Conservation (phyloP, 1,140 invertebrate genomes). For the Pseudomyrmex gracilis region DNA sequence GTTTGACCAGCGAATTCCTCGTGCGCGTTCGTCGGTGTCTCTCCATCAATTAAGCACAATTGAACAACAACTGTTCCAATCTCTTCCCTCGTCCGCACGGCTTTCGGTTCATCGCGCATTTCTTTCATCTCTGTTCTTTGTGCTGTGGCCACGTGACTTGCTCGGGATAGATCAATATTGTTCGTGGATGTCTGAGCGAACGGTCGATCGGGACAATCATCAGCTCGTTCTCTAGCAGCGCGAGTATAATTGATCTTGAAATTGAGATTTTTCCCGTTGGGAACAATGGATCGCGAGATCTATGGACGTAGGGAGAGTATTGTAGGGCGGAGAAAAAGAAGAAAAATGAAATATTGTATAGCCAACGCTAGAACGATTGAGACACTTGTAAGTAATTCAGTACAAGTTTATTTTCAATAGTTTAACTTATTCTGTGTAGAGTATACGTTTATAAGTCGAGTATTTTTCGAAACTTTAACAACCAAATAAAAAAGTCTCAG, state of each 20-base stretch:
- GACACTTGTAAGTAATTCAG: neutral
- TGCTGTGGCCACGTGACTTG: conserved; percentile 20
- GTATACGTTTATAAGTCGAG: neutral
- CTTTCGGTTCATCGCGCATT: conserved; percentile 49
- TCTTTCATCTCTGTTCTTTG: conserved; percentile 50
- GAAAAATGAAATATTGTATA: neutral
- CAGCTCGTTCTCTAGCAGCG: conserved; percentile 45
- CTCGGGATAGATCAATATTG: conserved; percentile 46
- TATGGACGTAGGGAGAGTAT: conserved; percentile 25
- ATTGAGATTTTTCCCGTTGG: conserved; percentile 20
- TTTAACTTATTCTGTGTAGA: neutral
- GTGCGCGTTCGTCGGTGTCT: conserved; percentile 58
- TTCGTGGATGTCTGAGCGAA: neutral
- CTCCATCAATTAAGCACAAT: conserved; percentile 81
- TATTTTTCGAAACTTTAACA: no score
- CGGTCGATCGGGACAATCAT: conserved; percentile 7
- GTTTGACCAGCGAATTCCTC: conserved; percentile 66
- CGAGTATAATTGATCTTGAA: conserved; percentile 75
- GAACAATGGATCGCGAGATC: conserved; percentile 43
- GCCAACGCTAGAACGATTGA: neutral
- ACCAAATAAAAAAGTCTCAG: no score
- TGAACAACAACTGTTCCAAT: conserved; percentile 79
- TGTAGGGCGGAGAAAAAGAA: neutral
- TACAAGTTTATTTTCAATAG: no score
- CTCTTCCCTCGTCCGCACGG: conserved; percentile 62